Evolutionary conservation across 2,888 invertebrate species (phyloP).

Genomic region (Amiota communis): DNA sequence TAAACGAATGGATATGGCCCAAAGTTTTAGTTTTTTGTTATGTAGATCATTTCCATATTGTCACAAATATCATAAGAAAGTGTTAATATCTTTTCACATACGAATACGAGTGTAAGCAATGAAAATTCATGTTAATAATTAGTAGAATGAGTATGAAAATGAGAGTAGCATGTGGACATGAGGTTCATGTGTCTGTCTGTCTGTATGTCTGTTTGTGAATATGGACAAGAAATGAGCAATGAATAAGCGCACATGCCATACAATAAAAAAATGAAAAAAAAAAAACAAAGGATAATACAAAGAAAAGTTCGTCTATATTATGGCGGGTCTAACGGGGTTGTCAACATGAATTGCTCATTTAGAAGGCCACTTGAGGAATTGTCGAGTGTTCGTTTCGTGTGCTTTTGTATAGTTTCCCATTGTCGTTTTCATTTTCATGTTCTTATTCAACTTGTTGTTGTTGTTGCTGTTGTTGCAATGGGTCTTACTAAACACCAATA

Average conservation of each 20-base stretch:
- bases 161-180: too few relatives aligned
- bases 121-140: too few relatives aligned
- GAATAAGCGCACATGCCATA: neutral
- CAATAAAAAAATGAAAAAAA: neutral
- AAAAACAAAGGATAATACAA: neutral
- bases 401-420: conserved; percentile 17
- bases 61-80: too few relatives aligned
- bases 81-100: too few relatives aligned
- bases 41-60: too few relatives aligned
- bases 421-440: conserved; percentile 2
- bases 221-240: neutral
- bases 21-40: too few relatives aligned
- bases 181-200: too few relatives aligned
- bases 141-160: too few relatives aligned
- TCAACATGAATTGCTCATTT: conserved; percentile 66
- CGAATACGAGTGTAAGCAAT: too few relatives aligned
- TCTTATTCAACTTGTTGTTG: neutral
- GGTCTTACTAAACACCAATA: neutral
- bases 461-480: neutral
- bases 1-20: too few relatives aligned
- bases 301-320: neutral
- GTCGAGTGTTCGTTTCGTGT: conserved; percentile 39
- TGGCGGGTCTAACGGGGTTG: conserved; percentile 36
- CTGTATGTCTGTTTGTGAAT: too few relatives aligned
- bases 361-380: conserved; percentile 54